phyloP scores from a whole-genome alignment of 2,113 vertebrate species.

The Progne subis region DNA sequence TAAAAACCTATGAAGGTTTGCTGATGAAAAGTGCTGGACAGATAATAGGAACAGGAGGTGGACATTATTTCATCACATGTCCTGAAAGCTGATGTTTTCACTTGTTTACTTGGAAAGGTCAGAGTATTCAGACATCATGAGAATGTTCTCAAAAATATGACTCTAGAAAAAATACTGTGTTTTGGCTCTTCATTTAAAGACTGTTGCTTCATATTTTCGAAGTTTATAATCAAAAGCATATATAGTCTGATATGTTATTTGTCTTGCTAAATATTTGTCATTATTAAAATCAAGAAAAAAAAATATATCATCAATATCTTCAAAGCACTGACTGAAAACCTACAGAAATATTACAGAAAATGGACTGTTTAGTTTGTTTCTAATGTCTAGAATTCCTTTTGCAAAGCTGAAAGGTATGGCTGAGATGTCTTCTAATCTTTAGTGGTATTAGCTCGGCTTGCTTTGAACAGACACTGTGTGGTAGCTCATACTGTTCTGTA shows the following conservation, averaged over 20 bases:
- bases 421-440: background rate
- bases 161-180: background rate
- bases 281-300: background rate
- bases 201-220: background rate
- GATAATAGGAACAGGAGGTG: background rate
- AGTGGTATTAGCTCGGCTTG: background rate
- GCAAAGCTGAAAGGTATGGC: background rate
- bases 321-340: background rate
- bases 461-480: rapidly evolving
- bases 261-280: background rate
- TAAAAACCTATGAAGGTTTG: background rate
- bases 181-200: background rate
- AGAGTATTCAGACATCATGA: background rate
- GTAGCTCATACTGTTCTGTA: background rate
- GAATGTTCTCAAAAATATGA: background rate
- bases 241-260: background rate
- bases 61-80: background rate
- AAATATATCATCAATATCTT: background rate
- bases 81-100: background rate
- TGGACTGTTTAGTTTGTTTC: background rate
- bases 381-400: background rate
- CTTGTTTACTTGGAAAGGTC: background rate
- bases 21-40: background rate
- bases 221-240: background rate
- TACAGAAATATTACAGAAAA: background rate